Evolutionary conservation across 2,113 vertebrate genomes (phyloP), one percentile per base, ranked within the genome.

Genomic region (Zosterops borbonicus): DNA sequence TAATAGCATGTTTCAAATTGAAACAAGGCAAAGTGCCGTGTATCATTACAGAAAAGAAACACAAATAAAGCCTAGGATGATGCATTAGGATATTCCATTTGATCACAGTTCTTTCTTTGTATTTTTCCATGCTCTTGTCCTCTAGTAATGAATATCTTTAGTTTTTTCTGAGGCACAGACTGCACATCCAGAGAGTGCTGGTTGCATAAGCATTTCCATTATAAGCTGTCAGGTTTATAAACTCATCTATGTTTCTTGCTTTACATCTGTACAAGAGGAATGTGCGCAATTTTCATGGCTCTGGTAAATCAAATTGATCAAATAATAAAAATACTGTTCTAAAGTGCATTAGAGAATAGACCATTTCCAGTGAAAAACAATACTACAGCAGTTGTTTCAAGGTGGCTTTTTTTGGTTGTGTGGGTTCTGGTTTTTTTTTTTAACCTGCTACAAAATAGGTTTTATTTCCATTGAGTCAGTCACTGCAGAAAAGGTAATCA

Each of bases 381-480:
- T 92, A 86, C 87, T 86, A 55, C 41, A 80, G 53, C 60, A 81
- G 63, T 80, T 12, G 12, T 89, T 83, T 94, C 68, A 68, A 87
- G 42, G 67, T 68, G 33, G 21, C 0, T 21, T 25, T 44, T n/a
- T 23, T n/a, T 23, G 24, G 49, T 29, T 33, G 25, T 63, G 19
- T 75, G 33, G 23, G 27, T 17, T 37, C 56, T 68, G 42, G 7
- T n/a, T 21, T 64, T 28, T 53, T 53, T 35, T 39, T 33, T 35
- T 22, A 33, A 37, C 50, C n/a, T 58, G 55, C 84, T 82, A 67
- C 42, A 92, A 82, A 96, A 78, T 44, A 82, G 47, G 80, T 83
- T 97, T 92, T 93, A 80, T 90, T 90, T 87, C 85, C 52, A 62
- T 83, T 56, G 78, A 94, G 75, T 95, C 91, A 79, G 79, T 89